Evolutionary conservation across 2,888 invertebrate genomes (phyloP).

Genomic region (Melolontha melolontha): DNA sequence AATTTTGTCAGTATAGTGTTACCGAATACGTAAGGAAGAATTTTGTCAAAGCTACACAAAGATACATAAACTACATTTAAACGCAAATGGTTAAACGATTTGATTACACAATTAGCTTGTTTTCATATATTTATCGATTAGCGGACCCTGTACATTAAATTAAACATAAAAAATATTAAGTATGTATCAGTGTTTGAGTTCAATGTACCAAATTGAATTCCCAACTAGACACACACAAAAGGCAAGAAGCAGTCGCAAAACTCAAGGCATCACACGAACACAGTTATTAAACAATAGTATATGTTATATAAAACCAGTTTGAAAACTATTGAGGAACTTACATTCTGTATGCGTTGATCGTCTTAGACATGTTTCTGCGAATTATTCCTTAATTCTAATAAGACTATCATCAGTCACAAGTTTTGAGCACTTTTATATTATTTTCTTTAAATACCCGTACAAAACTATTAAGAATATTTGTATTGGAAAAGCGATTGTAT

Average conservation of each 20-base stretch:
- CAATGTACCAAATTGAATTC: too few species aligned
- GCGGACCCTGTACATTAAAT: too few species aligned
- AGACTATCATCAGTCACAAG: constrained; percentile 39
- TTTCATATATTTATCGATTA: too few species aligned
- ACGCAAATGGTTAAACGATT: too few species aligned
- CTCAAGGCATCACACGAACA: constrained; percentile 47
- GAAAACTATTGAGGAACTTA: constrained; percentile 70
- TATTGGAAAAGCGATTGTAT: constrained; percentile 33
- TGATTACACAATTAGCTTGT: too few species aligned
- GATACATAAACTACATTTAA: too few species aligned
- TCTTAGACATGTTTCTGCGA: constrained; percentile 80
- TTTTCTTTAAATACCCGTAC: constrained; percentile 23
- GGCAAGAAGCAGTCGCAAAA: constrained; percentile 9
- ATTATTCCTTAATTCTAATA: constrained; percentile 32
- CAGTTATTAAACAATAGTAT: constrained; percentile 49
- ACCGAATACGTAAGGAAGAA: too few species aligned
- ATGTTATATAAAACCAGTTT: constrained; percentile 49
- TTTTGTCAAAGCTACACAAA: too few species aligned
- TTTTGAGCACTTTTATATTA: constrained; percentile 39
- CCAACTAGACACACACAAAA: too few species aligned
- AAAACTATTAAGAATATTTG: constrained; percentile 26
- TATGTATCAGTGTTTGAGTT: too few species aligned
- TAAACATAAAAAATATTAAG: too few species aligned
- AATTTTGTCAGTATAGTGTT: too few species aligned
- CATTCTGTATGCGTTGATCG: constrained; percentile 91